Evolutionary conservation across 2,113 vertebrate genomes (phyloP).

Genomic region (Lycaon pictus): DNA sequence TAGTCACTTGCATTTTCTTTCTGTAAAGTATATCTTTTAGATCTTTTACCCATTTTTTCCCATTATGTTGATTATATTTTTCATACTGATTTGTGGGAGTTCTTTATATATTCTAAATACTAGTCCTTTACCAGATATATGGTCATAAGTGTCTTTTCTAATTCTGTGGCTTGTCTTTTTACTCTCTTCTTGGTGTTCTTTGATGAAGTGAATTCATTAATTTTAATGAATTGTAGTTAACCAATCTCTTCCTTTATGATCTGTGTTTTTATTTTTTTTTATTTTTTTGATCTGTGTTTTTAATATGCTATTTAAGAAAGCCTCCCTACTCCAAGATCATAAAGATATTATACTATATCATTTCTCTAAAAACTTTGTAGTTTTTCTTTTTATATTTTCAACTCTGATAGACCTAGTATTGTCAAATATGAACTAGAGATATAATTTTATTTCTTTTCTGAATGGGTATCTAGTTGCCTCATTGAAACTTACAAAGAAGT

Average conservation of each 20-base stretch:
- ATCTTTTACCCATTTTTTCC: not conserved
- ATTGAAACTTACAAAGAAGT: not conserved
- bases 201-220: conserved; percentile 4
- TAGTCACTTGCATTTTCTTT: conserved; percentile 12
- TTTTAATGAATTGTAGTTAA: not conserved
- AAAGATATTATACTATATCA: not conserved
- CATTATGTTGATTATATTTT: not conserved
- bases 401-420: not conserved
- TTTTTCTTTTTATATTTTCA: not conserved
- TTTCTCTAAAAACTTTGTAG: not conserved
- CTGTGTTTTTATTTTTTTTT: not conserved
- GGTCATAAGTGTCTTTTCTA: not conserved
- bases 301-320: not conserved
- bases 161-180: not conserved
- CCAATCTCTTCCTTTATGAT: not conserved
- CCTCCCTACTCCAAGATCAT: not conserved
- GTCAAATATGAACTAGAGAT: not conserved
- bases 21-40: not conserved
- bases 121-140: not conserved
- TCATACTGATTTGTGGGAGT: not conserved
- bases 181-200: not conserved
- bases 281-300: not conserved
- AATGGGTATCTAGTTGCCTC: not conserved
- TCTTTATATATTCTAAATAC: conserved; percentile 6
- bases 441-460: not conserved